Base-by-base conservation (phyloP, 2,797 vertebrate species). In the Nasua narica region DNA sequence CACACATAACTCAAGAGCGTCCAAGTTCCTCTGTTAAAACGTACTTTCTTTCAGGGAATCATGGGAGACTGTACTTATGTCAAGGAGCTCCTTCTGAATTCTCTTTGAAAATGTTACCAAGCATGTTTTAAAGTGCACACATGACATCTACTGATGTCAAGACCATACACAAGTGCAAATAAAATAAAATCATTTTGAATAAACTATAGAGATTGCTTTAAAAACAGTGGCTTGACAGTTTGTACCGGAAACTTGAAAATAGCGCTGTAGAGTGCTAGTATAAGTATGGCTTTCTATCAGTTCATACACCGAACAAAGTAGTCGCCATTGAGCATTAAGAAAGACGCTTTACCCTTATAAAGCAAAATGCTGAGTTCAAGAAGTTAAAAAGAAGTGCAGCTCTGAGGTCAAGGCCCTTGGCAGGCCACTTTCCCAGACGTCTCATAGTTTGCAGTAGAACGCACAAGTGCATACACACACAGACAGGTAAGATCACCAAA, bases 171-270 rank as follows among this genome's bases (percentile, higher is more conserved):
- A 78, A 70, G 29, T 1, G 76, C 40, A 43, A 96, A 85, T 35
- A 81, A 65, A 13, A 62, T 95, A 52, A 91, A 94, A 77, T 86
- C 21, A 90, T 79, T 96, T 76, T 85, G 29, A 95, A 94, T 83
- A 56, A 95, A 91, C 40, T 72, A 92, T 6, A 85, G 16, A 77
- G 62, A 19, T 46, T 81, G 78, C 35, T 43, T 94, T 95, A 74
- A 58, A 67, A 89, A 88, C 29, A 74, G 56, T 85, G 35, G 46
- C 29, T 70, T 93, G 50, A 69, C 11, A 0, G 37, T 29, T 87
- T 96, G 52, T 43, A 89, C 21, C 37, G 21, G 35, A 67, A 92
- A 76, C 25, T 90, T 78, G 54, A 93, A 54, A 87, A 79, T 3
- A 84, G 40, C 67, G 58, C 67, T 72, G 25, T 15, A 88, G 54